A percentile compares a stretch with the other conserved stretches of the same genome.
Evolutionary conservation across 2,797 vertebrate genomes (phyloP).

Genomic region (Hydrophis major): DNA sequence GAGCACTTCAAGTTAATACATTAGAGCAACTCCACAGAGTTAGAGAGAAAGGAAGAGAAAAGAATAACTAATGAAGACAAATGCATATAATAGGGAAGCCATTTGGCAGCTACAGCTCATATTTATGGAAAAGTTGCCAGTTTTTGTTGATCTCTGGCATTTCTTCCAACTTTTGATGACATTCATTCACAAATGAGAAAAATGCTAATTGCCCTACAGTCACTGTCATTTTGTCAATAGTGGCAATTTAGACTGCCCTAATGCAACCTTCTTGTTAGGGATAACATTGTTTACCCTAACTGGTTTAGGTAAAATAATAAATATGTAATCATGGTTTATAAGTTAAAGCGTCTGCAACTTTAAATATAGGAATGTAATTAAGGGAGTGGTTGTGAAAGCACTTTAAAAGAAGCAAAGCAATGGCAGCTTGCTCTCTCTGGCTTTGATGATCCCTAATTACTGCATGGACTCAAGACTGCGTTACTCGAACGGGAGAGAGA

Average conservation of each 20-base stretch:
- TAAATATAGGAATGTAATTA: too few relatives aligned
- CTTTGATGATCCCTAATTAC: too few relatives aligned
- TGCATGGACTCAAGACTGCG: too few relatives aligned
- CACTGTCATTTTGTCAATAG: conserved; percentile 18
- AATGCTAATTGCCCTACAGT: not conserved
- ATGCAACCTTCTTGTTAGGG: not conserved
- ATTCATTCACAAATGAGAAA: conserved; percentile 8
- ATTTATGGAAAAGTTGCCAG: not conserved
- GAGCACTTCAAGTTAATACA: conserved; percentile 7
- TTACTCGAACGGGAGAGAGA: too few relatives aligned
- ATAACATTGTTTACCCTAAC: too few relatives aligned
- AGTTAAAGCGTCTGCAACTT: too few relatives aligned
- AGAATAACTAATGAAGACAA: not conserved
- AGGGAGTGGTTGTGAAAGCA: too few relatives aligned
- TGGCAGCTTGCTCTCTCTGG: too few relatives aligned
- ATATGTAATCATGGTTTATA: too few relatives aligned
- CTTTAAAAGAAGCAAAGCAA: too few relatives aligned
- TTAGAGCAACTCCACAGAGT: conserved; percentile 20
- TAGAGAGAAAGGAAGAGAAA: not conserved
- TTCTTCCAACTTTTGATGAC: not conserved
- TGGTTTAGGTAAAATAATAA: too few relatives aligned
- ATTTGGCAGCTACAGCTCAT: not conserved
- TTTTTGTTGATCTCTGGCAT: not conserved
- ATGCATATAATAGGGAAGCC: not conserved
- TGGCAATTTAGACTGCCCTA: conserved; percentile 10